Evolutionary conservation across 1,140 invertebrate genomes (phyloP), one percentile per base, ranked within the genome.

Genomic region (Pemphigus obesinymphae): DNA sequence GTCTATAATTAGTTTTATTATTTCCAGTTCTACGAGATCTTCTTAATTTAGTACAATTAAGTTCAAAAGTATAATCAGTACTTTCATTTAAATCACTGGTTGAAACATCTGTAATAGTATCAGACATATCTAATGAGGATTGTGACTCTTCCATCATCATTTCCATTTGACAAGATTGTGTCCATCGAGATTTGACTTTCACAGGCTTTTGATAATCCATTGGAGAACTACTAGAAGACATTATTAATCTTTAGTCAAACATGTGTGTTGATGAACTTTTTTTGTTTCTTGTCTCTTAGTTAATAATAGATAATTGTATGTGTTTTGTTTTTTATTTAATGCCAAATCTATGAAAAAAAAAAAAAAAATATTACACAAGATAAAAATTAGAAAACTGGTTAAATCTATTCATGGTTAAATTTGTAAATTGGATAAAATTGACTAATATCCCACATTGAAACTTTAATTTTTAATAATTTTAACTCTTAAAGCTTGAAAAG

Each of bases 111-210:
- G 37, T 63, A 31, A 43, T 11, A 37, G 37, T 31, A 45, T 80
- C 76, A 43, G 55, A 80, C 55, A 45, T 80, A 43, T 63, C 76
- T 43, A 80, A 80, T 61, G 76, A 80, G 10, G 75, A 80, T 43
- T 80, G 75, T 20, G 76, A 80, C 7, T 45, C 76, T 31, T 80
- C 84, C 76, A 89, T 88, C n/a, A 90, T 89, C 91, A 92, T 92
- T 87, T 96, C 94, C 53, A 95, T 87, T 86, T 96, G 94, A 87
- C 93, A 94, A 1, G 92, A 94, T 83, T 94, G 87, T 72, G 93
- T 87, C 94, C 95, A 96, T n/a, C 95, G 88, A 7, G 94, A 95
- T 86, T 96, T 96, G 0, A 96, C 93, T 89, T 95, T 95, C 11
- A 94, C 92, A 2, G 93, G 93, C 87, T 92, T 93, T 66, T 91